Evolutionary conservation across 2,113 vertebrate species (phyloP), one percentile per base, ranked within the genome.

Genomic region (Peromyscus californicus): DNA sequence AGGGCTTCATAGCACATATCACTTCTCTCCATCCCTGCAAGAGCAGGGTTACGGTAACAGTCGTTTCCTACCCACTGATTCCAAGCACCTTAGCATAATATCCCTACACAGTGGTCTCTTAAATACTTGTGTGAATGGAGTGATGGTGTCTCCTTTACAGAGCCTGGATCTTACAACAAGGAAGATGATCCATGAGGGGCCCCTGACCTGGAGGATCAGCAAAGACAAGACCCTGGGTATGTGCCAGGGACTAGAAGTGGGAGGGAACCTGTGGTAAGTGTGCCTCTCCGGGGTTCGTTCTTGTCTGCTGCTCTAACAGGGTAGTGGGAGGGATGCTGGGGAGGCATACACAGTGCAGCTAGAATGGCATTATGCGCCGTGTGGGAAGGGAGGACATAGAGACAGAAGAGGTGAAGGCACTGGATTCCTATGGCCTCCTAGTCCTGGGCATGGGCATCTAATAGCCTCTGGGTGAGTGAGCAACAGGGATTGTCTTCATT

Each of bases 191-290:
- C 99, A 99, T 0, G 99, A 99, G 95, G 99, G 99, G 2, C 98
- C 99, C 0, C 98, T 99, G 74, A 98, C 98, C 1, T 99, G 99
- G 99, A 99, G 99, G 94, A 97, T 99, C 96, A 98, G 98, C 98
- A 99, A 99, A 98, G 99, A 99, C 45, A 99, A 99, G 98, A 99
- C 99, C 7, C 98, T 99, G 92, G 99, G 99, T 99, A 89, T 0
- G 98, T 92, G 31, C 13, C 9, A 8, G n/a, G 76, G 70, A 8
- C 45, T 31, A 22, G 22, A 45, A 24, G 31, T 31, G 3, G 29
- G 90, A 24, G 15, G 57, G 33, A 16, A 2, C 48, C 22, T 29
- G 2, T 13, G 72, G 39, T 16, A 4, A n/a, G 33, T 26, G 22
- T 33, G 15, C 42, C 45, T 75, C 75, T 57, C 57, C 11, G 10